phyloP scores from a whole-genome alignment of 2,888 invertebrate species.

The Lissocephala sabroskyi region DNA sequence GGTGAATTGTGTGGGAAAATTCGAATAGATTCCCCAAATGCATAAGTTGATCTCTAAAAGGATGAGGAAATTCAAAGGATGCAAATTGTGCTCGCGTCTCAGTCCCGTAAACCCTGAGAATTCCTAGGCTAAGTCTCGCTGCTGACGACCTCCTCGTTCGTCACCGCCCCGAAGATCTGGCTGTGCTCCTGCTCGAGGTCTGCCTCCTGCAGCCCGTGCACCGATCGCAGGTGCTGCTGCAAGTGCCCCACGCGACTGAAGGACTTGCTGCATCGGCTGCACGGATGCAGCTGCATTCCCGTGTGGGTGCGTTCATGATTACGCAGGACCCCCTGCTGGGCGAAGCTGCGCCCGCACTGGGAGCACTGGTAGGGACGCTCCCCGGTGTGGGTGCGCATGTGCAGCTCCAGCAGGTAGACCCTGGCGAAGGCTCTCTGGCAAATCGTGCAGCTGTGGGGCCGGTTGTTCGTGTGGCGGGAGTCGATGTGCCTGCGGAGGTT shows the following conservation, averaged over 20 bases:
- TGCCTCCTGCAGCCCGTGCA: no score
- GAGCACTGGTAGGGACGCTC: constrained; percentile 68
- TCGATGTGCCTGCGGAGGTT: constrained; percentile 65
- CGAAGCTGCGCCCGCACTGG: constrained; percentile 55
- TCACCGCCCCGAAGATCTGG: no score
- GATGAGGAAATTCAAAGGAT: no score
- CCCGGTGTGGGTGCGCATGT: constrained; percentile 69
- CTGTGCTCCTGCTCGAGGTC: no score
- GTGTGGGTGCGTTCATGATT: constrained; percentile 70
- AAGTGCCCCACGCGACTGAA: constrained; percentile 41
- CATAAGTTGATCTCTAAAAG: no score
- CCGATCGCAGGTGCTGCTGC: constrained; percentile 25
- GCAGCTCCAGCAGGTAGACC: constrained; percentile 72
- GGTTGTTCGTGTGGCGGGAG: constrained; percentile 62
- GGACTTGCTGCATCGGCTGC: constrained; percentile 53
- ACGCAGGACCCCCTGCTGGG: constrained; percentile 68
- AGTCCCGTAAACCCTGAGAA: no score
- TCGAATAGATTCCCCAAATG: no score
- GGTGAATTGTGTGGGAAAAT: no score
- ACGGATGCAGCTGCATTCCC: constrained; percentile 59
- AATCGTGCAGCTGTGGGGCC: constrained; percentile 63
- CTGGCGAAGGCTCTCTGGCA: constrained; percentile 65
- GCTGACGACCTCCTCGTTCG: no score
- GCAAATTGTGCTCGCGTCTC: no score
- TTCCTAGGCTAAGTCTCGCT: no score